These are phyloP conservation scores for Lagenorhynchus albirostris DNA, from an alignment of 2,113 vertebrate species.

Conservation along the genomic window DNA sequence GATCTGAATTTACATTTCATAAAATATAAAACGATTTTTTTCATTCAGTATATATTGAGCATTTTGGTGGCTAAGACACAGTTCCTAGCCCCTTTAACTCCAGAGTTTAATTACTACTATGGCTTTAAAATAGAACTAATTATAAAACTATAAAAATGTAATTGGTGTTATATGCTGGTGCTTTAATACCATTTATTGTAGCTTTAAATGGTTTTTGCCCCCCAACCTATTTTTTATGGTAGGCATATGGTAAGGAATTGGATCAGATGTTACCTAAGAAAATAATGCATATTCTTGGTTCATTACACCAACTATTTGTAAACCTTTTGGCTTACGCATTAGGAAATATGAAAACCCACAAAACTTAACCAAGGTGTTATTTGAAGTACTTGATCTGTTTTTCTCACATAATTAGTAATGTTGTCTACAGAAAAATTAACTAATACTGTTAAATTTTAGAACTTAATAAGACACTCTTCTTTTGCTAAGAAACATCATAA, in stretches of 20 bases:
- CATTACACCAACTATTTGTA: not conserved
- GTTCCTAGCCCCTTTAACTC: not conserved
- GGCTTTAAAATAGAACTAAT: not conserved
- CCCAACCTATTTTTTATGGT: not conserved
- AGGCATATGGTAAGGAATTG: not conserved
- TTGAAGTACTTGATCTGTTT: not conserved
- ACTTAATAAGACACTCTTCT: not conserved
- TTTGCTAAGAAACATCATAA: constrained; percentile 6
- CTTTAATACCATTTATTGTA: not conserved
- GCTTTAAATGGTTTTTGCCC: not conserved
- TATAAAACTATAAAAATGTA: not conserved
- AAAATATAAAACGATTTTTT: not conserved
- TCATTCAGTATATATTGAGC: not conserved
- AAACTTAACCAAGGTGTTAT: not conserved
- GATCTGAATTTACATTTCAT: not conserved
- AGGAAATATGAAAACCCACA: not conserved
- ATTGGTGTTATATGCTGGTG: not conserved
- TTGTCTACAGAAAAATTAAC: not conserved
- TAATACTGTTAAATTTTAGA: not conserved
- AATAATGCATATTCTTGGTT: not conserved
- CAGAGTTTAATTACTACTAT: not conserved
- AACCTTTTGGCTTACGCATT: not conserved
- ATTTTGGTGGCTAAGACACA: not conserved
- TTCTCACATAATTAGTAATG: not conserved
- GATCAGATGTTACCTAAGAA: not conserved